Percentiles rank a stretch among this genome's conserved stretches.
Evolutionary conservation across 2,888 invertebrate species (phyloP).

Genomic region (Pristionchus maxplancki): DNA sequence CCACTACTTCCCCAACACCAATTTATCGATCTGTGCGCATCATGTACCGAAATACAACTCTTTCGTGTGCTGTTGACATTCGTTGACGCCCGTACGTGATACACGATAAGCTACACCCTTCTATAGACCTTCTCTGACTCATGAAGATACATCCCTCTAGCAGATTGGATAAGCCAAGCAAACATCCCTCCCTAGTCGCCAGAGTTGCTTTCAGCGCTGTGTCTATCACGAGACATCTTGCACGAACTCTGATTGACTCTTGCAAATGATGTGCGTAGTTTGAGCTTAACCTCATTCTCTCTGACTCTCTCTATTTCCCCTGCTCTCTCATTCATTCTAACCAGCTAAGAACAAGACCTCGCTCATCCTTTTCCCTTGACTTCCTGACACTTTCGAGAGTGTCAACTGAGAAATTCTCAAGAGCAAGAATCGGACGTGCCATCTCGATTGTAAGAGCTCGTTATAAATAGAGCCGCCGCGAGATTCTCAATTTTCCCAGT

Average conservation of each 20-base stretch:
- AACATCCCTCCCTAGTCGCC: too few species aligned
- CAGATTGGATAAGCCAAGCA: too few species aligned
- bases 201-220: too few species aligned
- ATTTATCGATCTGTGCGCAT: too few species aligned
- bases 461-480: neutral
- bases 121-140: too few species aligned
- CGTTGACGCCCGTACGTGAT: too few species aligned
- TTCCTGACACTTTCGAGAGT: slow-evolving; percentile 24
- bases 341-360: neutral
- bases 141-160: too few species aligned
- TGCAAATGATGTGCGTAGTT: neutral
- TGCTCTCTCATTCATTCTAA: neutral
- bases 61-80: too few species aligned
- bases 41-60: too few species aligned
- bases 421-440: slow-evolving; percentile 25
- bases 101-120: too few species aligned
- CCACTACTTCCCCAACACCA: too few species aligned
- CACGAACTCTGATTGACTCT: neutral
- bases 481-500: neutral
- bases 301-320: slow-evolving; percentile 5
- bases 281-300: neutral
- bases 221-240: too few species aligned
- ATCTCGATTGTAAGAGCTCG: neutral
- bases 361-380: neutral
- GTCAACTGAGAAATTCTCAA: neutral